phyloP scores from a whole-genome alignment of 2,888 invertebrate species.

The Carterocephalus palaemon region DNA sequence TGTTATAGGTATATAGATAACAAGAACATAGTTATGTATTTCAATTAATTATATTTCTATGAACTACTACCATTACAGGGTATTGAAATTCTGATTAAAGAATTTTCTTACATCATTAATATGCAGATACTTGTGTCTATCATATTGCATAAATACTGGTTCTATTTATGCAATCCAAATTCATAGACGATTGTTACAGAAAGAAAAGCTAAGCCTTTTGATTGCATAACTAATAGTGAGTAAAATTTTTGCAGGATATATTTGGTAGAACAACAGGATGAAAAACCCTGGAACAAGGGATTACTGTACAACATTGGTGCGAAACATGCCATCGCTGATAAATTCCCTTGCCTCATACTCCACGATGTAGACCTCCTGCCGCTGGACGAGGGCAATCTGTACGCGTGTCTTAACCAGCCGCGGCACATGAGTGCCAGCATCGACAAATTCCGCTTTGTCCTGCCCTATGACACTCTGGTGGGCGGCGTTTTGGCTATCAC shows the following conservation, averaged over 20 bases:
- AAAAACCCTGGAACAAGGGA: constrained; percentile 90
- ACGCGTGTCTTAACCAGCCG: constrained; percentile 87
- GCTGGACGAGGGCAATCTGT: constrained; percentile 87
- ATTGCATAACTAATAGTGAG: too few species aligned
- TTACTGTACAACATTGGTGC: constrained; percentile 93
- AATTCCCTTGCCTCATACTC: constrained; percentile 90
- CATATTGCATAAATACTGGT: too few species aligned
- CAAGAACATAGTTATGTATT: too few species aligned
- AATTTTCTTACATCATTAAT: too few species aligned
- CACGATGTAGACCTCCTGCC: constrained; percentile 96
- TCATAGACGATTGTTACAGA: too few species aligned
- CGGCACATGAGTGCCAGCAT: constrained; percentile 93
- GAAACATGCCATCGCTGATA: constrained; percentile 83
- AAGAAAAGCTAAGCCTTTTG: too few species aligned
- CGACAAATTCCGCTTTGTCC: constrained; percentile 81
- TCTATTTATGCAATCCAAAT: too few species aligned
- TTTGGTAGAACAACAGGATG: constrained; percentile 89
- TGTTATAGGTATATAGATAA: too few species aligned
- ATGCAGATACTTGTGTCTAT: too few species aligned
- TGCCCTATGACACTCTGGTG: constrained; percentile 46
- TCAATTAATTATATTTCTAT: too few species aligned
- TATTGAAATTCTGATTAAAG: too few species aligned
- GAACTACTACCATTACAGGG: too few species aligned
- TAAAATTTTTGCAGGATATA: constrained; percentile 85
- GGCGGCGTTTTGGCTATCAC: constrained; percentile 66